A percentile compares a stretch with the other conserved stretches of the same genome.
Evolutionary conservation across 2,113 vertebrate genomes (phyloP).

Genomic region (Eurypyga helias): DNA sequence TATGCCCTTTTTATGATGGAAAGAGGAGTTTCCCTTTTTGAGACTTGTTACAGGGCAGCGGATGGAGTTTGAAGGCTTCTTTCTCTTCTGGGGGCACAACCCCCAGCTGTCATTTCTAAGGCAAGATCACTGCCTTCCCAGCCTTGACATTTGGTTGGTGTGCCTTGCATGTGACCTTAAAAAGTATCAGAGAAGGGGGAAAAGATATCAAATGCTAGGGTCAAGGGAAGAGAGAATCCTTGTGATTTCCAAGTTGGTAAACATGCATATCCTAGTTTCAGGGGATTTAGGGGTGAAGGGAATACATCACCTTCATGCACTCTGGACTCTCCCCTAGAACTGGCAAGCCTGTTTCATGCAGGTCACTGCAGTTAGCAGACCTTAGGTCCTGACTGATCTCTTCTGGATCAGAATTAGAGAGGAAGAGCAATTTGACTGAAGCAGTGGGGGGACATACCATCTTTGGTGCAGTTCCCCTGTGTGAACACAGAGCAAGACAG

Average conservation of each 20-base stretch:
- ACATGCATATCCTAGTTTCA: not conserved
- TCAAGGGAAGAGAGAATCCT: not conserved
- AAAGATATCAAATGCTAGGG: not conserved
- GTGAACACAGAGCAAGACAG: too few relatives aligned
- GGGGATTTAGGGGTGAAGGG: not conserved
- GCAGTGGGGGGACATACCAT: too few relatives aligned
- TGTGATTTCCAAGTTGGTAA: not conserved
- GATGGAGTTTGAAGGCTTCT: not conserved
- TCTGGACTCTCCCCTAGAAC: not conserved
- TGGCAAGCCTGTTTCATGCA: not conserved
- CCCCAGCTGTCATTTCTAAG: not conserved
- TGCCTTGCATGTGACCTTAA: not conserved
- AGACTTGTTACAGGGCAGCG: not conserved
- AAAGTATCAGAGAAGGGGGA: not conserved
- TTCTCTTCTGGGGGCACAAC: rapidly evolving
- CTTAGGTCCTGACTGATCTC: too few relatives aligned
- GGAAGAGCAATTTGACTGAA: too few relatives aligned
- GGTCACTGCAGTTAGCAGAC: too few relatives aligned
- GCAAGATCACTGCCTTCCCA: not conserved
- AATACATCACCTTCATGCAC: not conserved
- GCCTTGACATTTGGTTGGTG: not conserved
- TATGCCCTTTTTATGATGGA: not conserved
- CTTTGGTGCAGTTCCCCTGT: too few relatives aligned
- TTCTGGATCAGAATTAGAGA: too few relatives aligned
- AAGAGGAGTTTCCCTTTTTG: too few relatives aligned